phyloP scores from a whole-genome alignment of 1,140 invertebrate species.

The Drosophila pseudoobscura region DNA sequence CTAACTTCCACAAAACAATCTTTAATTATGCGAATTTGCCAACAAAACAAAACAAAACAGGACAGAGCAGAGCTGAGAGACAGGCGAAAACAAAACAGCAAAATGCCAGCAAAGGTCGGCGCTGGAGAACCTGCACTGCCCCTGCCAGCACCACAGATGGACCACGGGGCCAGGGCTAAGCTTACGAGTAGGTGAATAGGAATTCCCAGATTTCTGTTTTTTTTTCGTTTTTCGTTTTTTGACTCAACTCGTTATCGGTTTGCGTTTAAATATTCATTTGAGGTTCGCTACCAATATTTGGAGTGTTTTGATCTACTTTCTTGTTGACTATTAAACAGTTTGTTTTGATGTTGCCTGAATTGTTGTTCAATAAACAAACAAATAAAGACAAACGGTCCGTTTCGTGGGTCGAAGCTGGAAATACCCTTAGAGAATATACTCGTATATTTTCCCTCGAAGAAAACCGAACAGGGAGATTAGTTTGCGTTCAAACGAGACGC shows the following conservation, averaged over 20 bases:
- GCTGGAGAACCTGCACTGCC: slow-evolving; percentile 48
- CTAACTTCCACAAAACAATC: slow-evolving; percentile 25
- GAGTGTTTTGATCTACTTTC: slow-evolving; percentile 45
- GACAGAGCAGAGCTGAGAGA: slow-evolving; percentile 5
- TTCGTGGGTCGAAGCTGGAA: too few species aligned
- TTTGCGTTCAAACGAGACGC: too few species aligned
- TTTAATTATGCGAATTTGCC: slow-evolving; percentile 62
- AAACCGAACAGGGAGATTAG: too few species aligned
- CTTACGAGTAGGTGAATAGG: slow-evolving; percentile 33
- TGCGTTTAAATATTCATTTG: slow-evolving; percentile 29
- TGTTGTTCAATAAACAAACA: too few species aligned
- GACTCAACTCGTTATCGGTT: slow-evolving; percentile 49
- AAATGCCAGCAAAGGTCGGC: slow-evolving; percentile 45
- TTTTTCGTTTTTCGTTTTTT: slow-evolving; percentile 17
- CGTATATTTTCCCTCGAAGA: too few species aligned
- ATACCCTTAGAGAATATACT: too few species aligned
- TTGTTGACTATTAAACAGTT: slow-evolving; percentile 22
- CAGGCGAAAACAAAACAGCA: slow-evolving; percentile 20
- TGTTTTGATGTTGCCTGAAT: slow-evolving; percentile 12
- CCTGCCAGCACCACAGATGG: slow-evolving; percentile 32
- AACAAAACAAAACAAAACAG: slow-evolving; percentile 39
- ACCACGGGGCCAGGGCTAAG: slow-evolving; percentile 35
- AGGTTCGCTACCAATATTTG: slow-evolving; percentile 29
- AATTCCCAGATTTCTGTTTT: slow-evolving; percentile 51
- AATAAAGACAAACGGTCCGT: too few species aligned